phyloP scores from a whole-genome alignment of 1,140 invertebrate species.

The Mesaphorura yosii region DNA sequence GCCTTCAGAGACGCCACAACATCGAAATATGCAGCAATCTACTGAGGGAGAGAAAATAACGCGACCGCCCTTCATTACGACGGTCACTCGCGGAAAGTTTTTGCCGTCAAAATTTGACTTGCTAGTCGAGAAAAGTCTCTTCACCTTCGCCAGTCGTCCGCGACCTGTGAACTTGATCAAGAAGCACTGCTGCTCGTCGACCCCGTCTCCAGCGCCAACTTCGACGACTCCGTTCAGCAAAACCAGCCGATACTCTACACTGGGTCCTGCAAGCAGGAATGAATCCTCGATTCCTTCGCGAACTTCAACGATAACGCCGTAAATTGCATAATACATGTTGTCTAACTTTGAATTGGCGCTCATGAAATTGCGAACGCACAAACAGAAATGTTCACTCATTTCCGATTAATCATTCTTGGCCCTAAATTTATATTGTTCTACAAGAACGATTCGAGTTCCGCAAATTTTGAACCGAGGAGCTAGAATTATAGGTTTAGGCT shows the following conservation, averaged over 20 bases:
- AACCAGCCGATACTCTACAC: not conserved
- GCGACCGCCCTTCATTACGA: conserved; percentile 29
- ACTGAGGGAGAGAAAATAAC: not conserved
- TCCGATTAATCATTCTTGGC: too few relatives aligned
- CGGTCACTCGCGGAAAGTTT: conserved; percentile 27
- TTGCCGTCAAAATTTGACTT: conserved; percentile 31
- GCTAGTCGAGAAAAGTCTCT: conserved; percentile 26
- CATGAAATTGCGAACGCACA: not conserved
- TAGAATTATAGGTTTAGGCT: too few relatives aligned
- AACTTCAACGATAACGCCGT: not conserved
- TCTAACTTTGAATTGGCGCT: not conserved
- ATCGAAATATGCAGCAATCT: not conserved
- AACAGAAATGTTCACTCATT: too few relatives aligned
- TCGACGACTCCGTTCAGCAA: conserved; percentile 1
- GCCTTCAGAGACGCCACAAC: not conserved
- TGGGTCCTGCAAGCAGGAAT: not conserved
- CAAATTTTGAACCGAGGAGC: too few relatives aligned
- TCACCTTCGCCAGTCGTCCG: conserved; percentile 29
- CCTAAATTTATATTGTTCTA: too few relatives aligned
- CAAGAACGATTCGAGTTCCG: too few relatives aligned
- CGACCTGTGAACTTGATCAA: conserved; percentile 17
- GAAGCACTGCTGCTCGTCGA: conserved; percentile 17
- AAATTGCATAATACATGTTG: not conserved
- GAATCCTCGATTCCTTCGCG: not conserved
- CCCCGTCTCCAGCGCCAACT: not conserved